Base-by-base conservation (phyloP, 2,113 vertebrate species). In the Chionis minor region DNA sequence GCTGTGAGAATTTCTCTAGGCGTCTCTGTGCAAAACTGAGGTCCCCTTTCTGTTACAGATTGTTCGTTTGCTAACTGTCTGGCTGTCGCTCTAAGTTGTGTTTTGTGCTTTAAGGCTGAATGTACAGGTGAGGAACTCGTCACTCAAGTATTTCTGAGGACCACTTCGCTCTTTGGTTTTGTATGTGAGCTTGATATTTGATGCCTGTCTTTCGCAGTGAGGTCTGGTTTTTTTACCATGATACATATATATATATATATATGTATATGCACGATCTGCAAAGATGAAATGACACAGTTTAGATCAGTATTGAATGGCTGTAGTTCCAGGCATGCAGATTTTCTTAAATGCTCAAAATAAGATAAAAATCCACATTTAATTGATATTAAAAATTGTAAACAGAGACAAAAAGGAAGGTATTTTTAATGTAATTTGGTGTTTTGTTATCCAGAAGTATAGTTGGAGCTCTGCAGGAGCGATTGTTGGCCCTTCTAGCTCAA, bases 21-120 rank as follows among this genome's bases (percentile, higher is more conserved):
- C 1, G 1, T 42, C 24, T 52, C n/a, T 30, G 27, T 58, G 44
- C 19, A 77, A 77, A 93, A 20, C 45, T 33, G 69, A 58, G 54
- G 4, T 27, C 5, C 8, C 5, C 0, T 2, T 73, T 88, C 14
- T 61, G 54, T 33, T 44, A 28, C 0, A 3, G n/a, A 28, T 5
- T 2, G 0, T 12, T 81, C 67, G 12, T 47, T 89, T 49, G 21
- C 4, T 10, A 38, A 1, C 30, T 51, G 10, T 3, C 23, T 56
- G 59, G 30, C 16, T 70, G 16, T 20, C 62, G 35, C 63, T 51
- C 3, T 6, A 4, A 71, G 51, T 22, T 32, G 13, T 8, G 4
- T 61, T 88, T 65, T 73, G 17, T 58, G 12, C 62, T 65, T 52
- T 32, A 35, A 22, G 1, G 1, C n/a, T 67, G 61, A 47, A 55